Evolutionary conservation across 2,888 invertebrate species (phyloP).

Genomic region (Protula sp.): DNA sequence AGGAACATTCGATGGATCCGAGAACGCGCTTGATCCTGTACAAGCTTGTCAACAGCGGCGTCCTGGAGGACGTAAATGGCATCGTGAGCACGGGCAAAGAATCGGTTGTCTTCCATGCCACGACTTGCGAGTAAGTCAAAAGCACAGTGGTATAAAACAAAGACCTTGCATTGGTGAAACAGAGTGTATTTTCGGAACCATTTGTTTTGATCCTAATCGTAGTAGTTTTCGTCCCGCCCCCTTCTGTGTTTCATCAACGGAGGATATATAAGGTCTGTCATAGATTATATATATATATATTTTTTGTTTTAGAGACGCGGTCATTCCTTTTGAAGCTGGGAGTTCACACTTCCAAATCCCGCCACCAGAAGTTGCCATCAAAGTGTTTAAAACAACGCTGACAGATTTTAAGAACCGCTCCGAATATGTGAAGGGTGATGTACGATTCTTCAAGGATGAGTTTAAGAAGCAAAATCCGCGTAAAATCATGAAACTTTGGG

Average conservation of each 20-base stretch:
- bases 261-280: too few relatives aligned
- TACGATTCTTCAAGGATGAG: conserved; percentile 59
- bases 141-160: neutral
- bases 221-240: too few relatives aligned
- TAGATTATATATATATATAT: too few relatives aligned
- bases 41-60: conserved; percentile 59
- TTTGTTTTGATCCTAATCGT: too few relatives aligned
- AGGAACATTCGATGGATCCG: conserved; percentile 59
- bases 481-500: conserved; percentile 61
- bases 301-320: too few relatives aligned
- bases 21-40: conserved; percentile 59
- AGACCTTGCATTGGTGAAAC: too few relatives aligned
- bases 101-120: conserved; percentile 58
- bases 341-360: too few relatives aligned
- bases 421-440: conserved; percentile 59
- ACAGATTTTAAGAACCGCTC: conserved; percentile 61
- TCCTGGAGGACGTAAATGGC: conserved; percentile 59
- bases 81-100: conserved; percentile 62
- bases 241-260: too few relatives aligned
- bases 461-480: conserved; percentile 59
- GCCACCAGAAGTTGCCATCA: conserved; percentile 58
- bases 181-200: too few relatives aligned
- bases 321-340: too few relatives aligned
- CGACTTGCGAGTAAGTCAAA: conserved; percentile 54
- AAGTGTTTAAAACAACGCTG: conserved; percentile 62